phyloP scores from a whole-genome alignment of 1,140 invertebrate genomes.

The Anoplophora glabripennis region DNA sequence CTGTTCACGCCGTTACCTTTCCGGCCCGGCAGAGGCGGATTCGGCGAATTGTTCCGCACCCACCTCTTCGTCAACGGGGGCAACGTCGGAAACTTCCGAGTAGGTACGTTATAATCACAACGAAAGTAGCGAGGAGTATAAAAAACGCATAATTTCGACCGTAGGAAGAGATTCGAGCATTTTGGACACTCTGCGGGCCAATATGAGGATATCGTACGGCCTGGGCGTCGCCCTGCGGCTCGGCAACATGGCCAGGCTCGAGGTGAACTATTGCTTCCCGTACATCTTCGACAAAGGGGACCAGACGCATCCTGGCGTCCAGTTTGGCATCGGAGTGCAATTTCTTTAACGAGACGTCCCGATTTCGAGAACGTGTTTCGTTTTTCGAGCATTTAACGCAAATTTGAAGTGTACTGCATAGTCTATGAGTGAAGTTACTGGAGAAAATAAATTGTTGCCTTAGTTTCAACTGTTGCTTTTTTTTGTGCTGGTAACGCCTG shows the following conservation, averaged over 20 bases:
- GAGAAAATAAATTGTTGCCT: no score
- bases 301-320: conserved; percentile 59
- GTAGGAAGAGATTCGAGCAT: conserved; percentile 22
- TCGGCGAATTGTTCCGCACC: conserved; percentile 76
- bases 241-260: conserved; percentile 73
- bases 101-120: conserved; percentile 19
- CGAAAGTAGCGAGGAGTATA: not conserved
- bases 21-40: conserved; percentile 65
- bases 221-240: conserved; percentile 75
- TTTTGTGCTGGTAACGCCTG: no score
- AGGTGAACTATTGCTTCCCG: conserved; percentile 83
- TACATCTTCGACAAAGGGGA: conserved; percentile 56
- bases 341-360: conserved; percentile 47
- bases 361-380: no score
- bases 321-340: conserved; percentile 69
- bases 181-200: conserved; percentile 48
- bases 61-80: conserved; percentile 85
- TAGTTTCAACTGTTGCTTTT: no score
- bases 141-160: conserved; percentile 7
- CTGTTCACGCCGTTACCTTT: conserved; percentile 84
- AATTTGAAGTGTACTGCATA: no score
- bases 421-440: no score
- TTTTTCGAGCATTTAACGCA: no score
- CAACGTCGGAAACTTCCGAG: conserved; percentile 60
- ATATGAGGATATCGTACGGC: conserved; percentile 64